Evolutionary conservation across 2,888 invertebrate species (phyloP).

Genomic region (Lasioglossum figueresi): DNA sequence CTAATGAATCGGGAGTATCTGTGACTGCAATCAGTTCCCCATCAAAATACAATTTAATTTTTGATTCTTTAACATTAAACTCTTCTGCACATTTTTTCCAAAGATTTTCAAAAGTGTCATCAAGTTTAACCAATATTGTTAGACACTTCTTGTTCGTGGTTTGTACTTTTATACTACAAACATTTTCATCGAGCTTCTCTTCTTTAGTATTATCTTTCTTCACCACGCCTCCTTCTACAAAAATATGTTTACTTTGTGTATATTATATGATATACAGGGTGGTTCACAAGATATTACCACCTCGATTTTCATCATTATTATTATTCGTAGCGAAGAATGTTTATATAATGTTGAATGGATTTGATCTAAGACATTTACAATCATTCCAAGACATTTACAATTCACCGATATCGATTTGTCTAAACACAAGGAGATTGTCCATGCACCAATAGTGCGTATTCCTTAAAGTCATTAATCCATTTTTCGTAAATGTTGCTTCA

Average conservation of each 20-base stretch:
- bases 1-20: constrained; percentile 78
- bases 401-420: no score
- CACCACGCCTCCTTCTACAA: constrained; percentile 76
- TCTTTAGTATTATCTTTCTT: constrained; percentile 52
- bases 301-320: no score
- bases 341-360: no score
- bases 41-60: constrained; percentile 78
- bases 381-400: no score
- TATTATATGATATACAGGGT: background rate
- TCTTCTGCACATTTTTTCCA: constrained; percentile 71
- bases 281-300: no score
- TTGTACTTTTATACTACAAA: constrained; percentile 78
- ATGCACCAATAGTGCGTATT: no score
- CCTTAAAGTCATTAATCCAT: no score
- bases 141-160: constrained; percentile 71
- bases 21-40: constrained; percentile 73
- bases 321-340: no score
- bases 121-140: constrained; percentile 63
- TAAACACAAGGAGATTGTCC: no score
- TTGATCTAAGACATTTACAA: no score
- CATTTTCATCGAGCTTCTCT: constrained; percentile 51
- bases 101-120: constrained; percentile 70
- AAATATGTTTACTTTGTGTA: constrained; percentile 13
- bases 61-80: constrained; percentile 68
- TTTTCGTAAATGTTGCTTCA: no score